phyloP scores from a whole-genome alignment of 2,113 vertebrate genomes.

The Tachysurus vachellii region DNA sequence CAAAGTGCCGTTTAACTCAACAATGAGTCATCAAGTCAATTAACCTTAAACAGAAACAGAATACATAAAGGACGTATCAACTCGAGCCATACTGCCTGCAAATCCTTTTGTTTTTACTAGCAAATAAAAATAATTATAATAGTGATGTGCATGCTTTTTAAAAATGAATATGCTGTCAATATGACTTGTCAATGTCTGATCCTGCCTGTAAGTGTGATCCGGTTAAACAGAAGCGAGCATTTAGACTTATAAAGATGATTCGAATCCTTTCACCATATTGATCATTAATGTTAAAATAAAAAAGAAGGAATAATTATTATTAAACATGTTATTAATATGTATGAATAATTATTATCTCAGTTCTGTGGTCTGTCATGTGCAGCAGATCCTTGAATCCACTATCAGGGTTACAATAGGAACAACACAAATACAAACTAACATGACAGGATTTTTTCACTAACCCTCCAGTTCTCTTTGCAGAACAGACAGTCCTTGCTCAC shows the following conservation, averaged over 20 bases:
- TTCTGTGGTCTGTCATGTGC: not conserved
- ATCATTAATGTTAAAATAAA: not conserved
- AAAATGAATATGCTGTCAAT: conserved; percentile 21
- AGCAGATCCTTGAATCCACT: not conserved
- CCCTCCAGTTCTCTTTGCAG: not conserved
- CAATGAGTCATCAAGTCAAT: conserved; percentile 13
- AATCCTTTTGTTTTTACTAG: not conserved
- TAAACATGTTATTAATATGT: no score
- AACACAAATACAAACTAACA: not conserved
- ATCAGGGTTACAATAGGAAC: not conserved
- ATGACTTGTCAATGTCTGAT: not conserved
- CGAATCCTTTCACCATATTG: not conserved
- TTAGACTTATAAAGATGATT: not conserved
- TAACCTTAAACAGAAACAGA: conserved; percentile 25
- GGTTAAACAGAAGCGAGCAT: not conserved
- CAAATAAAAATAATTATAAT: not conserved
- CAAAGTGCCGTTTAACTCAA: conserved; percentile 32
- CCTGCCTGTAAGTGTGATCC: no score
- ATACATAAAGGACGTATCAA: not conserved
- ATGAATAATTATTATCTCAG: not conserved
- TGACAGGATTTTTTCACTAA: not conserved
- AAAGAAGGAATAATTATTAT: no score
- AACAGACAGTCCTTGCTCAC: no score
- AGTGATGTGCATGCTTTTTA: not conserved
- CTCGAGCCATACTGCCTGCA: not conserved